phyloP scores from a whole-genome alignment of 2,113 vertebrate genomes.

The Callocephalon fimbriatum region DNA sequence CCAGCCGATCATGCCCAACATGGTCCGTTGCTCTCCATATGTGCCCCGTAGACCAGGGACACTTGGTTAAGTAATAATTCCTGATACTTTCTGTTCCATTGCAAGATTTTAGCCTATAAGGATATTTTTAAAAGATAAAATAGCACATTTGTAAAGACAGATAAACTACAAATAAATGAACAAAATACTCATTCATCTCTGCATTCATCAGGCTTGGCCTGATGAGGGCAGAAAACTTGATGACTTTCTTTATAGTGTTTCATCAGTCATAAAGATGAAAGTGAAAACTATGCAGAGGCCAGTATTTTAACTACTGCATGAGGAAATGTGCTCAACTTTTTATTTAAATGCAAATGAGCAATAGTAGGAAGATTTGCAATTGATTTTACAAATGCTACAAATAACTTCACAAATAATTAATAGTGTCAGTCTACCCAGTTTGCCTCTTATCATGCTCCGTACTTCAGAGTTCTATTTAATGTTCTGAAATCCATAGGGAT shows the following conservation, averaged over 20 bases:
- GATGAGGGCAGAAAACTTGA: not conserved
- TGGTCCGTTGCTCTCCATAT: not conserved
- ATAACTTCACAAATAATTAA: not conserved
- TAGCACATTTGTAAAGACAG: not conserved
- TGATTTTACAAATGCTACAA: not conserved
- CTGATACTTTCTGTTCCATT: not conserved
- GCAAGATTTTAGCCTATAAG: not conserved
- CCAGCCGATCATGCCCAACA: accelerated
- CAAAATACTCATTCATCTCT: not conserved
- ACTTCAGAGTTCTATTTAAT: not conserved
- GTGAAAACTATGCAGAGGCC: not conserved
- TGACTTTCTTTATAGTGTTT: not conserved
- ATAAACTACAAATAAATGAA: not conserved
- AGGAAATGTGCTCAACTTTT: not conserved
- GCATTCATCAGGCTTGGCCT: not conserved
- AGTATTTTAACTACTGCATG: not conserved
- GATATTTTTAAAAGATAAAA: not conserved
- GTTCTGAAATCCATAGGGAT: not conserved
- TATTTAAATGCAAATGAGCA: not conserved
- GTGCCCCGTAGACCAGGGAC: not conserved
- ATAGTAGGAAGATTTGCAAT: not conserved
- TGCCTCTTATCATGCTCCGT: not conserved
- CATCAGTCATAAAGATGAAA: not conserved
- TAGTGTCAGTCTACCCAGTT: not conserved
- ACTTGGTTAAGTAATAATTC: not conserved